phyloP scores from a whole-genome alignment of 2,888 invertebrate species.

The Eretmocerus hayati region DNA sequence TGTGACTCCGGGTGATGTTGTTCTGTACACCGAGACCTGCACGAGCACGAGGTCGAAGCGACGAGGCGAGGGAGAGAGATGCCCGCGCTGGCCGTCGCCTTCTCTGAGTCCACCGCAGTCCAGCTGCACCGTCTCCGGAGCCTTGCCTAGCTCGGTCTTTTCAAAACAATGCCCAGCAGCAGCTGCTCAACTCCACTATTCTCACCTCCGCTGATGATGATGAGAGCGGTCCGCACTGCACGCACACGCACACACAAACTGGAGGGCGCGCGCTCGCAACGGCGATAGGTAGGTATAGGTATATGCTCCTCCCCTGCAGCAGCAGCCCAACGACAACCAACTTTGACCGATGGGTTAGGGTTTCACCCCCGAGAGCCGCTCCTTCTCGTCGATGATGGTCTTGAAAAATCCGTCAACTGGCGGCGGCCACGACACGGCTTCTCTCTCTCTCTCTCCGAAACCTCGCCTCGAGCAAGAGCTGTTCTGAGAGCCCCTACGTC shows the following conservation, averaged over 20 bases:
- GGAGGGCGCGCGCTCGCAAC: too few species aligned
- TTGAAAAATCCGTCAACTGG: background rate
- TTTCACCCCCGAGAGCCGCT: background rate
- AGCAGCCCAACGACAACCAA: too few species aligned
- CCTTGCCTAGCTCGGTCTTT: background rate
- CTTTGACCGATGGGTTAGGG: background rate
- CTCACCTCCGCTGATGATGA: too few species aligned
- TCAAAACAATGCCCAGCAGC: background rate
- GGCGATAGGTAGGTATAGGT: too few species aligned
- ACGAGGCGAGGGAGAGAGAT: background rate
- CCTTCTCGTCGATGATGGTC: background rate
- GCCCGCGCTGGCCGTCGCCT: too few species aligned
- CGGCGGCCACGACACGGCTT: conserved; percentile 6
- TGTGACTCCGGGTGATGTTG: too few species aligned
- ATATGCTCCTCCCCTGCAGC: background rate
- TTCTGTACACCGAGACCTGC: too few species aligned
- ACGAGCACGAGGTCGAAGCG: background rate
- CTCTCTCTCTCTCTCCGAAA: conserved; percentile 4
- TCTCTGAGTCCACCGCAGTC: too few species aligned
- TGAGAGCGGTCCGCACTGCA: too few species aligned
- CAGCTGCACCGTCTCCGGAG: background rate
- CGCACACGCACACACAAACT: too few species aligned
- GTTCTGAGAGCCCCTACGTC: background rate
- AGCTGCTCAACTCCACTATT: too few species aligned
- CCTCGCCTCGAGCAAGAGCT: background rate